phyloP scores from a whole-genome alignment of 2,113 vertebrate species.

The Pterophyllum scalare region DNA sequence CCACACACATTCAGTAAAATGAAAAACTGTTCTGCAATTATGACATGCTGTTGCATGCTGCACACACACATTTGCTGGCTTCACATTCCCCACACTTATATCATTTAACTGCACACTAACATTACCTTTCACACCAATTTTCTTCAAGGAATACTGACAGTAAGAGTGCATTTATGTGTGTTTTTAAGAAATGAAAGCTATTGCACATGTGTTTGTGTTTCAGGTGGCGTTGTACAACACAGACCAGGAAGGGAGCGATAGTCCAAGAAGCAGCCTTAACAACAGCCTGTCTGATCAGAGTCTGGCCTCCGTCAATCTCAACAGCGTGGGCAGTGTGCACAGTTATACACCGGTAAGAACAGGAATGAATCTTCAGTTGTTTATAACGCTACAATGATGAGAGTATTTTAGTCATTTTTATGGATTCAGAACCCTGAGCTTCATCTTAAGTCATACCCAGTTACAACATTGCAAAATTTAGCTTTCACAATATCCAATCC shows the following conservation, averaged over 20 bases:
- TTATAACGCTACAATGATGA: background rate
- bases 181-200: conserved; percentile 5
- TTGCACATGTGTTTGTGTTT: conserved; percentile 44
- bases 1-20: background rate
- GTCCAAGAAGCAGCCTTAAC: conserved; percentile 95
- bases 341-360: conserved; percentile 89
- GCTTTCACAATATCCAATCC: background rate
- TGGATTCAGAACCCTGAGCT: background rate
- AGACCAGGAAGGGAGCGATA: conserved; percentile 93
- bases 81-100: conserved; percentile 37
- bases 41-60: conserved; percentile 50
- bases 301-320: conserved; percentile 92
- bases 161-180: conserved; percentile 22
- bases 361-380: background rate
- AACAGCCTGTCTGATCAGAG: conserved; percentile 95
- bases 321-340: conserved; percentile 92
- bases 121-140: conserved; percentile 28
- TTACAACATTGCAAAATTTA: background rate
- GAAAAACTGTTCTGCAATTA: conserved; percentile 35
- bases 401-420: background rate
- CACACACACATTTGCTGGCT: conserved; percentile 14
- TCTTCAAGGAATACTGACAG: conserved; percentile 38
- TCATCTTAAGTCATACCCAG: background rate
- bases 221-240: conserved; percentile 93
- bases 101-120: conserved; percentile 21